phyloP scores from a whole-genome alignment of 2,113 vertebrate species.

The Calonectris borealis region DNA sequence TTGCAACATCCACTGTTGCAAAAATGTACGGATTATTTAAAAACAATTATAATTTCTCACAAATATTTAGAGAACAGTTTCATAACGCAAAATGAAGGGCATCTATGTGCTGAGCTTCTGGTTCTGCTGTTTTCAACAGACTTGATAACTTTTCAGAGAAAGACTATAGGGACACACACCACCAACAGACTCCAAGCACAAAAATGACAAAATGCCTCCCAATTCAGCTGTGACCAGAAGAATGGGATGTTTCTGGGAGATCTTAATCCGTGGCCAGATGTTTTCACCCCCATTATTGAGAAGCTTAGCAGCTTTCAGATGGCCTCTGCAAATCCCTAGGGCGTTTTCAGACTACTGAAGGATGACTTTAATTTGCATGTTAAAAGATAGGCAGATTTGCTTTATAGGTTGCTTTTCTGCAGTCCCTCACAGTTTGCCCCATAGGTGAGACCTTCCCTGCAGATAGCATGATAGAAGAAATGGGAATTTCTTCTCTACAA shows the following conservation, averaged over 20 bases:
- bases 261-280: conserved; percentile 77
- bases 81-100: neutral
- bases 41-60: neutral
- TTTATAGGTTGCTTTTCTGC: conserved; percentile 73
- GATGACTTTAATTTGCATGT: conserved; percentile 83
- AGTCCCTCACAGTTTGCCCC: neutral
- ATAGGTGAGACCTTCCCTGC: conserved; percentile 56
- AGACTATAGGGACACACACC: neutral
- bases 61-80: conserved; percentile 26
- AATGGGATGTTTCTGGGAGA: conserved; percentile 54
- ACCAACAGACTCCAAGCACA: neutral
- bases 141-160: neutral
- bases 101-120: neutral
- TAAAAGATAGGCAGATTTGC: conserved; percentile 78
- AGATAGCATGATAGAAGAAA: conserved; percentile 22
- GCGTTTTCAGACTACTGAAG: conserved; percentile 79
- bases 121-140: neutral
- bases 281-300: conserved; percentile 45
- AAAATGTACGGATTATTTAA: neutral
- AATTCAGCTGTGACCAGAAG: neutral
- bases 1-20: neutral
- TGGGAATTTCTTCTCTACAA: conserved; percentile 59
- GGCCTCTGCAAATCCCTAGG: conserved; percentile 67
- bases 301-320: conserved; percentile 68
- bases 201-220: conserved; percentile 23